Base-by-base conservation (phyloP, 2,888 invertebrate genomes). In the Orgyia antiqua region DNA sequence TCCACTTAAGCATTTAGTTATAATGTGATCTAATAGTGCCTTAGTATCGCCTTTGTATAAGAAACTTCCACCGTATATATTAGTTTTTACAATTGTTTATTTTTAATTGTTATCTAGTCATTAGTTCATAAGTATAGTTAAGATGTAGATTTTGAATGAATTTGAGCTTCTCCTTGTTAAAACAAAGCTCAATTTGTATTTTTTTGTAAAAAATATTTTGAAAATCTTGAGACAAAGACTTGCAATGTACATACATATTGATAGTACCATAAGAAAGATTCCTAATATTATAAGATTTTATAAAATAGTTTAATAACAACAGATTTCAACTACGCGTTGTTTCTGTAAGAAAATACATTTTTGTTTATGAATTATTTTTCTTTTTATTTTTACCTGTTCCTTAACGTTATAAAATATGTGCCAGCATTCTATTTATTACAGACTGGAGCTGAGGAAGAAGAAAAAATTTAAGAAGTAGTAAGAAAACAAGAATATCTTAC, bases 251-350 rank as follows among this genome's bases (percentile, higher is more conserved):
- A 75, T 68, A 72, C 47, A 53, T 73, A 69, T 15, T 42, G 45
- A 39, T 78, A 78, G 80, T 53, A 83, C 80, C 76, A 48, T 84
- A 84, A 78, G 70, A 68, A 45, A 78, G 78, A 84, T 86, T 86
- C 86, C 84, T 84, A 86, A 79, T 79, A 80, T 64, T 67, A 57
- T 77, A 73, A 77, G 67, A 64, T 61, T 63, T 64, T 58, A 58
- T 58, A 38, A 61, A 48, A 57, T 60, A 55, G 58, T 59, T 52
- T 63, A 60, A 51, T 47, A 46, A 58, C 49, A 49, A 64, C 71
- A 63, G 58, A 55, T 44, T 48, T 56, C 59, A 56, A 51, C 60
- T 51, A 25, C 20, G 51, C 44, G 68, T 68, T 70, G 64, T 53
- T 42, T 56, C 57, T 67, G 64, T 66, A 65, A 68, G 58, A 63